Percentiles rank a stretch among this genome's conserved stretches.
phyloP scores from a whole-genome alignment of 2,113 vertebrate species.

The Indicator maculatus region DNA sequence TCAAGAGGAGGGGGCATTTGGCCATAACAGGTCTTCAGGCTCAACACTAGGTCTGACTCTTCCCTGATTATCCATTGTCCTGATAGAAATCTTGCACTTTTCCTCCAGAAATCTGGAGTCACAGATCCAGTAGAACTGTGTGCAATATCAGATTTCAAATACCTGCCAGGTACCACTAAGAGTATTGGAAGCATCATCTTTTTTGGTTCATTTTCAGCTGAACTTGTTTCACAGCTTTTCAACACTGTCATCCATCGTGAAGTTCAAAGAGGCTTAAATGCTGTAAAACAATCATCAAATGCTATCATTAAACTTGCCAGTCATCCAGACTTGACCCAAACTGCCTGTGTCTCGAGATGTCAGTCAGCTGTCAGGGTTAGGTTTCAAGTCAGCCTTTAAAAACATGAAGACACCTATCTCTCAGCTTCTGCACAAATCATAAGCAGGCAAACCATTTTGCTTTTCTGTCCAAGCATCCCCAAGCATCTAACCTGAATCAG shows the following conservation, averaged over 20 bases:
- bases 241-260: constrained; percentile 24
- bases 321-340: constrained; percentile 59
- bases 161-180: constrained; percentile 12
- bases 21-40: background rate
- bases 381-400: background rate
- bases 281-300: constrained; percentile 51
- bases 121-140: background rate
- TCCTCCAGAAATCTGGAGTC: background rate
- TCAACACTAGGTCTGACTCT: background rate
- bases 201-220: constrained; percentile 32
- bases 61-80: background rate
- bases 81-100: background rate
- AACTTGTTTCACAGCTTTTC: constrained; percentile 45
- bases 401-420: background rate
- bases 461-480: background rate
- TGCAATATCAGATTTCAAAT: background rate
- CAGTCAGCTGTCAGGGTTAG: constrained; percentile 26
- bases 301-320: constrained; percentile 60
- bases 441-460: background rate
- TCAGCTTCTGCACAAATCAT: background rate
- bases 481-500: background rate
- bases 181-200: background rate
- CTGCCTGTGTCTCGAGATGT: constrained; percentile 31
- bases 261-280: constrained; percentile 54
- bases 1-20: background rate